Evolutionary conservation across 2,113 vertebrate genomes (phyloP).

Genomic region (Dipodomys stephensi): DNA sequence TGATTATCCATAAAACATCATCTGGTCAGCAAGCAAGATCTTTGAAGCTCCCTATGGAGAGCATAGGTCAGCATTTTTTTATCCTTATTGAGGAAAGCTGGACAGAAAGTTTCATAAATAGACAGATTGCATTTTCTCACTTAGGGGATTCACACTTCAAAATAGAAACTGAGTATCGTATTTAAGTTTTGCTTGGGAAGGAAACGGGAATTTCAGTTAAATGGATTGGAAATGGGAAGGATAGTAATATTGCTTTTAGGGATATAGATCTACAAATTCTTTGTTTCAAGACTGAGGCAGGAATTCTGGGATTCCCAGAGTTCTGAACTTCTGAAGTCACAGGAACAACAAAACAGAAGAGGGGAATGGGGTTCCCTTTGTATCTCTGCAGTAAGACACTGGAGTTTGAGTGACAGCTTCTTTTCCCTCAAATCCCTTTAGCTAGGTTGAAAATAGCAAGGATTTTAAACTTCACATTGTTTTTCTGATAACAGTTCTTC

Average conservation of each 20-base stretch:
- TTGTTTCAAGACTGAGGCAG: background rate
- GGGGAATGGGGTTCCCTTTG: rapidly evolving
- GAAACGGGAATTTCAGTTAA: background rate
- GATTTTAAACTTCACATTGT: background rate
- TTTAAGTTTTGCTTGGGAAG: background rate
- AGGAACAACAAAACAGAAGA: background rate
- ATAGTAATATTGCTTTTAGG: background rate
- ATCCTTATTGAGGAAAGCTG: background rate
- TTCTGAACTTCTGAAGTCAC: background rate
- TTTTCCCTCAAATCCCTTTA: background rate
- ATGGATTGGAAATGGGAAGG: background rate
- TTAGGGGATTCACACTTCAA: slow-evolving; percentile 32
- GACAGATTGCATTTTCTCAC: background rate
- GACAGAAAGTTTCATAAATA: background rate
- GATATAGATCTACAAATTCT: background rate
- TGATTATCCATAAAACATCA: slow-evolving; percentile 19
- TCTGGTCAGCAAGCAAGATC: background rate
- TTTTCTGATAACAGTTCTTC: background rate
- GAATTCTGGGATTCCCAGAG: background rate
- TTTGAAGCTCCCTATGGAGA: background rate
- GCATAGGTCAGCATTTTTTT: slow-evolving; percentile 2
- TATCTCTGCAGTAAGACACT: background rate
- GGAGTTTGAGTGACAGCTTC: background rate
- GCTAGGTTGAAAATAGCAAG: background rate
- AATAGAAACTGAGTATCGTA: background rate